Evolutionary conservation across 2,888 invertebrate genomes (phyloP), one percentile per base, ranked within the genome.

Genomic region (Rhyacophila evoluta): DNA sequence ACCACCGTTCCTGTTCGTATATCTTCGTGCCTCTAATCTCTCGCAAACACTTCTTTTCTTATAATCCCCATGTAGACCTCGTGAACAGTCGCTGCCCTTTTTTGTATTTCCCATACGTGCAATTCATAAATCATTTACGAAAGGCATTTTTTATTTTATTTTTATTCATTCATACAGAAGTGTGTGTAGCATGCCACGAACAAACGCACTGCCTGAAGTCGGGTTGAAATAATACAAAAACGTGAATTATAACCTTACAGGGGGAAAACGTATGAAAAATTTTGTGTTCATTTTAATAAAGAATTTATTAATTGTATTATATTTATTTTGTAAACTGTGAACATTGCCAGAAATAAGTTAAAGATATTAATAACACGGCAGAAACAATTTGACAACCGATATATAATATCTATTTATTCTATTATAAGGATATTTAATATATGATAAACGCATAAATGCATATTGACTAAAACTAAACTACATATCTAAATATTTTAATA

Each of bases 1-100:
- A 19, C 75, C 38, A 33, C 39, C 29, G 41, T 33, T 29, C 70
- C 70, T 71, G 39, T 75, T 68, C 74, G 29, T 55, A 55, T 25
- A 55, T 55, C 55, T 55, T 19, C 19, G 55, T 55, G 19, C 19
- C 55, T 55, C 25, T 55, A 55, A 55, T 55, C 55, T 55, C 55
- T 55, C 2, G 55, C 55, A 55, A n/a, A 55, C 55, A 55, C 55
- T 55, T 55, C 55, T 55, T 19, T 55, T 55, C 55, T 55, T 55
- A 55, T 55, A 55, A 55, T 55, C 55, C 55, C 55, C 8, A 8
- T 55, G 55, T 55, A 55, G 55, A 33, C 29, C 29, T 33, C 55
- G 19, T 10, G n/a, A 55, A 55, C 25, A 55, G 15, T 55, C 10
- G 55, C 55, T 19, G 55, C 55, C 55, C 55, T n/a, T 55, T 55